Evolutionary conservation across 1,140 invertebrate species (phyloP), one percentile per base, ranked within the genome.

Genomic region (Macrostomum lignano): DNA sequence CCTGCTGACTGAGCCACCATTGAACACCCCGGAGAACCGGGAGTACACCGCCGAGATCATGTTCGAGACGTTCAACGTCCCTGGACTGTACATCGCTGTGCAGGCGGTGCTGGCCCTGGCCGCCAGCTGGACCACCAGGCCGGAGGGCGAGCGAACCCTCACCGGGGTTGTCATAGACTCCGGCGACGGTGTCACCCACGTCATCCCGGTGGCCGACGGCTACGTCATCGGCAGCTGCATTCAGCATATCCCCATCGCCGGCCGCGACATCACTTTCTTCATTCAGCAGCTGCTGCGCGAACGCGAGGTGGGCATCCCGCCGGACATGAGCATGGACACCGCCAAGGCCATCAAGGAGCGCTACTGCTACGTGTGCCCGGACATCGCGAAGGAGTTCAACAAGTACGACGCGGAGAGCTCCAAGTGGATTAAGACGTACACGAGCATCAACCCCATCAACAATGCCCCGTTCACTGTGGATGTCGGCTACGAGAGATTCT

Each of bases 61-160:
- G 88, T 98, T 98, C 61, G 91, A 99, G 59, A 88, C 86, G 14
- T 98, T 98, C 58, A 98, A 96, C 63, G 86, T 96, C 35, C 88
- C 91, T 44, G 91, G 91, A 28, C 62, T 98, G 34, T 98, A 98
- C 48, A 98, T 98, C 44, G 84, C 81, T 42, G 82, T 93, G 10
- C 81, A 86, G 65, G 91, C 91, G 36, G 88, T 98, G 6, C 63
- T 98, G 25, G 88, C 88, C 29, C 61, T 98, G 36, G 82, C 88
- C 38, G 91, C 91, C 14, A 91, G 81, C 21, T 98, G 88, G 91
- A 73, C 74, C 33, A 77, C 78, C 1, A 67, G 77, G 39, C 69
- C 70, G 23, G 66, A 77, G 13, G 71, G 75, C 22, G 76, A 91
- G 45, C 67, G 84, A 44, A 88, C 75, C 21, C 65, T 96, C 14